phyloP scores from a whole-genome alignment of 1,140 invertebrate species.

The Drosophila guanche region DNA sequence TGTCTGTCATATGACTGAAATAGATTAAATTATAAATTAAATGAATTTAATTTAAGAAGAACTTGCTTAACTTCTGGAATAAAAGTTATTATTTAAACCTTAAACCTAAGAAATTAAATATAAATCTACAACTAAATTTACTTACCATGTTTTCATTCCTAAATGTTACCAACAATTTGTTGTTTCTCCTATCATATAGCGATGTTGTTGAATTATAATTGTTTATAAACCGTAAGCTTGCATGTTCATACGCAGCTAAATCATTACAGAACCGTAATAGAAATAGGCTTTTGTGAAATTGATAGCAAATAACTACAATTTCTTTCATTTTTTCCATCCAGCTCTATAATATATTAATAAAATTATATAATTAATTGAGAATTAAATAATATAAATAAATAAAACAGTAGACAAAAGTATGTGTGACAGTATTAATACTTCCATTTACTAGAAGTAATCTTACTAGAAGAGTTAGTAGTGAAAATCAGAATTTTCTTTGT shows the following conservation, averaged over 20 bases:
- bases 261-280: constrained; percentile 89
- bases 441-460: too few relatives aligned
- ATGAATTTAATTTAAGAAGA: too few relatives aligned
- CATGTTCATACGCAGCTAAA: constrained; percentile 87
- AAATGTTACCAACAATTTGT: constrained; percentile 89
- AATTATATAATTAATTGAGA: too few relatives aligned
- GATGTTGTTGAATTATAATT: constrained; percentile 90
- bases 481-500: too few relatives aligned
- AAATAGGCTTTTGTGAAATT: constrained; percentile 89
- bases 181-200: constrained; percentile 87
- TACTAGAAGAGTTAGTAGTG: too few relatives aligned
- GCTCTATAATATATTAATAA: constrained; percentile 73
- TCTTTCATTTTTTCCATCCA: constrained; percentile 87
- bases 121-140: neutral
- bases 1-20: constrained; percentile 79
- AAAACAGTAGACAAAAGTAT: constrained; percentile 3
- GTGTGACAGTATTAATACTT: neutral
- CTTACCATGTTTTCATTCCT: constrained; percentile 89
- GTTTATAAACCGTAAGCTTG: constrained; percentile 88
- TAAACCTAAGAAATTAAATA: neutral
- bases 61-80: too few relatives aligned
- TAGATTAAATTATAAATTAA: constrained; percentile 1
- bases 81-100: too few relatives aligned
- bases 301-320: constrained; percentile 88
- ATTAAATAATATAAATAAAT: neutral